Conservation (phyloP, 2,888 invertebrate species). For the Athalia cordata region DNA sequence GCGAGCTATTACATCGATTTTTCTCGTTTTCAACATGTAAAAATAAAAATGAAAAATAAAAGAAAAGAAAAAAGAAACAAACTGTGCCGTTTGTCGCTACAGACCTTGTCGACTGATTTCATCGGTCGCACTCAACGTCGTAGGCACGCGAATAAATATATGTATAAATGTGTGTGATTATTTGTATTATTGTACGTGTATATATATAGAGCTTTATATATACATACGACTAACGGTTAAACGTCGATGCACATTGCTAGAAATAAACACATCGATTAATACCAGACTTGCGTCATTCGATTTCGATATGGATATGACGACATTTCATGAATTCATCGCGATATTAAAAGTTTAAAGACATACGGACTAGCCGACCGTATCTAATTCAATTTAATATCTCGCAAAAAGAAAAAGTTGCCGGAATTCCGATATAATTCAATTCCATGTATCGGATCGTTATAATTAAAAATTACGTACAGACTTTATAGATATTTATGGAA, state of each 20-base stretch:
- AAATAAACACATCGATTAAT: slow-evolving; percentile 32
- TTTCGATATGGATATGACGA: too few species aligned
- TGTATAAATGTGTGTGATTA: not conserved
- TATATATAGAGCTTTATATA: too few species aligned
- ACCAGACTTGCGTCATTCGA: slow-evolving; percentile 10
- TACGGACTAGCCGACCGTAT: too few species aligned
- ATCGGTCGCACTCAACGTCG: slow-evolving; percentile 13
- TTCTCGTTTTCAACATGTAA: too few species aligned
- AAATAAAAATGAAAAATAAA: too few species aligned
- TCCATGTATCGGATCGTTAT: not conserved
- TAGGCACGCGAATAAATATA: slow-evolving; percentile 39
- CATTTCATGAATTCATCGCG: not conserved
- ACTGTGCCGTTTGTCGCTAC: slow-evolving; percentile 24
- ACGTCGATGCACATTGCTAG: slow-evolving; percentile 29
- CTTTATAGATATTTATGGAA: not conserved
- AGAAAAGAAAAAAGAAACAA: slow-evolving; percentile 4
- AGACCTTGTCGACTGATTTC: slow-evolving; percentile 29
- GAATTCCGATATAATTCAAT: not conserved
- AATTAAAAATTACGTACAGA: not conserved
- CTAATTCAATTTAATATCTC: too few species aligned
- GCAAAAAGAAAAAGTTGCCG: too few species aligned
- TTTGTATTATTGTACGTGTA: too few species aligned
- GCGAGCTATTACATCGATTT: too few species aligned
- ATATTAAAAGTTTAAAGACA: not conserved
- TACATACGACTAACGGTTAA: not conserved